Evolutionary conservation across 2,888 invertebrate species (phyloP), one percentile per base, ranked within the genome.

Genomic region (Coecobrya sp.): DNA sequence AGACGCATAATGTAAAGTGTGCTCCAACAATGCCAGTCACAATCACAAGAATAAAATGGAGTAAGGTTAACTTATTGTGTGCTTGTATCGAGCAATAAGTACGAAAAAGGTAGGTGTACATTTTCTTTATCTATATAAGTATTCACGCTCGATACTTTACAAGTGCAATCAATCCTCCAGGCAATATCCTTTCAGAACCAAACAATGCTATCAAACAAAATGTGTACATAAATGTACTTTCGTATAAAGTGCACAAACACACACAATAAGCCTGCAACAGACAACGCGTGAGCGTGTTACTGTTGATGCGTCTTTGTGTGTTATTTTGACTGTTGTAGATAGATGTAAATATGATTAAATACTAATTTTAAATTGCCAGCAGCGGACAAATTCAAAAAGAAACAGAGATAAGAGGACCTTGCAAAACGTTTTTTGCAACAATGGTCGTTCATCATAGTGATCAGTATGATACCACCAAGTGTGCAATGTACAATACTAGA

Each of bases 141-240:
- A n/a, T n/a, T n/a, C n/a, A n/a, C n/a, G n/a, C n/a, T n/a, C n/a
- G n/a, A n/a, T n/a, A n/a, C 55, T 55, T 55, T 30, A 59, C 59
- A 62, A 88, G 52, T 88, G 87, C 87, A 91, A 91, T 91, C 87
- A 87, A 91, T 91, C 91, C 91, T 91, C 91, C 91, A 91, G 91
- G 91, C 91, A 79, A 91, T 86, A 73, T 91, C 91, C 91, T 91
- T 87, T 91, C 91, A 87, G 30, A 89, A 4, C 59, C 19, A 42
- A 85, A 85, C 84, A 89, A 85, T 52, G 49, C 27, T 27, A 73
- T 42, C 25, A 68, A 73, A 76, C 59, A 2, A 45, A 52, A 70
- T 55, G 45, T 16, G 42, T 62, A 55, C n/a, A 55, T 68, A 65
- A 68, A 85, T 52, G 1, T 86, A 25, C 52, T 68, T 36, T 36